phyloP scores from a whole-genome alignment of 2,888 invertebrate species.

The Leptinotarsa haldemani region DNA sequence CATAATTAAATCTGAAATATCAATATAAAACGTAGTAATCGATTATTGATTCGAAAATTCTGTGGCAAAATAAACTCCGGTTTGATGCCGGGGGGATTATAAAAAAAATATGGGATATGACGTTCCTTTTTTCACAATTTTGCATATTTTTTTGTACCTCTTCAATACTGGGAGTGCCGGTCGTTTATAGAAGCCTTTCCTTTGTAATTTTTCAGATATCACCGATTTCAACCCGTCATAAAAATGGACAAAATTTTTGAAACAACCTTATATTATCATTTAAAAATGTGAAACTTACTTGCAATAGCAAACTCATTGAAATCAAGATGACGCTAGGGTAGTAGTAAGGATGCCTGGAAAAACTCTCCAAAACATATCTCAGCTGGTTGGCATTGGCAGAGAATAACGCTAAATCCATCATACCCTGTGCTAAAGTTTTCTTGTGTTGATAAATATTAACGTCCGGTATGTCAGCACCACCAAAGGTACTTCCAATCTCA shows the following conservation, averaged over 20 bases:
- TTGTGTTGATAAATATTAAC: constrained; percentile 90
- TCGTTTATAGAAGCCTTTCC: no score
- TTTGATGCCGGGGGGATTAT: no score
- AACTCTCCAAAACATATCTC: constrained; percentile 83
- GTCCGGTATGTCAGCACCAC: constrained; percentile 70
- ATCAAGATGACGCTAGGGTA: constrained; percentile 81
- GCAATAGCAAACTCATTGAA: constrained; percentile 79
- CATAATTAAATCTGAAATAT: no score
- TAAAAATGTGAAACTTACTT: constrained; percentile 70
- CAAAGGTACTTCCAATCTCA: constrained; percentile 52
- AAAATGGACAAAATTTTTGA: neutral
- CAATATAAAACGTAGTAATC: no score
- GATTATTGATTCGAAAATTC: no score
- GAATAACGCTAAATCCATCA: constrained; percentile 91
- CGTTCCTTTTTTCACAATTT: no score
- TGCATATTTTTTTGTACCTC: no score
- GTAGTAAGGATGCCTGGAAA: constrained; percentile 78
- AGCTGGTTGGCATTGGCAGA: constrained; percentile 92
- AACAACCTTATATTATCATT: neutral
- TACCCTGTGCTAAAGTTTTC: constrained; percentile 90
- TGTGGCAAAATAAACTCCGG: no score
- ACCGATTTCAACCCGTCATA: no score
- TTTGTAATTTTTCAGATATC: no score
- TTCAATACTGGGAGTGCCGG: no score
- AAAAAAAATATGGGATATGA: no score